Base-by-base conservation (phyloP, 1,140 invertebrate genomes). In the Aphelinus certus region DNA sequence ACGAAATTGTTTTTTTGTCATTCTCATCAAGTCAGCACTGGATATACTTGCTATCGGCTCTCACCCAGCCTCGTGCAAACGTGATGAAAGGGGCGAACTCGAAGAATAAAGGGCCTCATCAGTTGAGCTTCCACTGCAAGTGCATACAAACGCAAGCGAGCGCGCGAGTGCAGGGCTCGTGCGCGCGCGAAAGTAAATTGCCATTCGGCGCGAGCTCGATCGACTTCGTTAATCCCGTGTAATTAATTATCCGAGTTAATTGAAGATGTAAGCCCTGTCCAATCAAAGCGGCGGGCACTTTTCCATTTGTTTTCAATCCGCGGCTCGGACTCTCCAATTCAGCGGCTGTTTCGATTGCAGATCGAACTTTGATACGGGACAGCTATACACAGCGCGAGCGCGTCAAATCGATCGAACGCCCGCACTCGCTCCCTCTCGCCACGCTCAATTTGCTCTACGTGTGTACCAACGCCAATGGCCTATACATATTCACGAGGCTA, bases 361-460 rank as follows among this genome's bases (percentile, higher is more conserved):
- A 62, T 68, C 65, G 55, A 55, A 49, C 43, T 63, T 68, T 73
- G 57, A 73, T 67, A 55, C 63, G 71, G 45, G 10, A n/a, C 2
- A 2, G 42, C 4, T 60, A 43, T 43, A 42, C 49, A 2, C 65
- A 67, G 64, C 49, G 3, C n/a, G 55, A 6, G 65, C 65, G 65
- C 53, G 45, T 73, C 65, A 62, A 69, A 75, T 75, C 73, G 66
- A 75, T 75, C 66, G 73, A 49, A 7, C 64, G 26, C 1, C 42
- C 58, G 48, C 3, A n/a, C 2, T 4, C 60, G 7, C 1, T 55
- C n/a, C 51, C 61, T 26, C 26, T 26, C 26, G 26, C 26, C 43
- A 66, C 68, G 74, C 51, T 66, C 74, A 75, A 75, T 75, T 75
- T 75, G 62, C 68, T 71, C 46, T 26, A 26, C 68, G 48, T 56